These are phyloP conservation scores for Paralichthys olivaceus DNA, from an alignment of 2,113 vertebrate genomes.

Conservation along the genomic window DNA sequence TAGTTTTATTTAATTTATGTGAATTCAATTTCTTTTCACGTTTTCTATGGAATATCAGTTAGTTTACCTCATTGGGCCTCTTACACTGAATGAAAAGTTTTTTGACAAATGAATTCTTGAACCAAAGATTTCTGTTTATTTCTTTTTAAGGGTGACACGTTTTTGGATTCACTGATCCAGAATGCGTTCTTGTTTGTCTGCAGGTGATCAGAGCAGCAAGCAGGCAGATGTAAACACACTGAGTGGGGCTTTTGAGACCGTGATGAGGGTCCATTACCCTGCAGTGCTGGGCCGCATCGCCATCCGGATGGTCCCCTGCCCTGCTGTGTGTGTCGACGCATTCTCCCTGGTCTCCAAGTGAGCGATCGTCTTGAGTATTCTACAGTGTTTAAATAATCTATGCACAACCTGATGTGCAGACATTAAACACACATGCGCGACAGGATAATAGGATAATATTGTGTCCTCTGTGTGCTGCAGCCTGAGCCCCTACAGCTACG, in stretches of 20 bases:
- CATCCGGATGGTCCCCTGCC: conserved; percentile 93
- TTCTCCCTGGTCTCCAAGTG: conserved; percentile 97
- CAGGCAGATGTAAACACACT: conserved; percentile 96
- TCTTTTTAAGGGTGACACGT: background rate
- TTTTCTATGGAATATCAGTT: background rate
- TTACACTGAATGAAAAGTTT: background rate
- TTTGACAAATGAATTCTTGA: background rate
- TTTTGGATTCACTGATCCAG: background rate
- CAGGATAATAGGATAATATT: too few species aligned
- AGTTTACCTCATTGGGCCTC: background rate
- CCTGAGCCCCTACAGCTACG: conserved; percentile 95
- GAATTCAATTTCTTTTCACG: background rate
- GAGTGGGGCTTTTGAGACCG: conserved; percentile 89
- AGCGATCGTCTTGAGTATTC: background rate
- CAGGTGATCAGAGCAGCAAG: conserved; percentile 93
- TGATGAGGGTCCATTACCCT: conserved; percentile 97
- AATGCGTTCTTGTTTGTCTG: background rate
- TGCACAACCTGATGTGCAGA: background rate
- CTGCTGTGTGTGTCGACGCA: conserved; percentile 92
- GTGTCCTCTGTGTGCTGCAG: conserved; percentile 74
- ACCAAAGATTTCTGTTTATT: background rate
- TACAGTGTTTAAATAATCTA: background rate
- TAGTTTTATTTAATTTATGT: background rate
- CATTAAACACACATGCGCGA: background rate
- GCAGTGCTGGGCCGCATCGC: conserved; percentile 90